Conservation (phyloP, 2,797 vertebrate species). For the Helicolenus hilgendorfi region DNA sequence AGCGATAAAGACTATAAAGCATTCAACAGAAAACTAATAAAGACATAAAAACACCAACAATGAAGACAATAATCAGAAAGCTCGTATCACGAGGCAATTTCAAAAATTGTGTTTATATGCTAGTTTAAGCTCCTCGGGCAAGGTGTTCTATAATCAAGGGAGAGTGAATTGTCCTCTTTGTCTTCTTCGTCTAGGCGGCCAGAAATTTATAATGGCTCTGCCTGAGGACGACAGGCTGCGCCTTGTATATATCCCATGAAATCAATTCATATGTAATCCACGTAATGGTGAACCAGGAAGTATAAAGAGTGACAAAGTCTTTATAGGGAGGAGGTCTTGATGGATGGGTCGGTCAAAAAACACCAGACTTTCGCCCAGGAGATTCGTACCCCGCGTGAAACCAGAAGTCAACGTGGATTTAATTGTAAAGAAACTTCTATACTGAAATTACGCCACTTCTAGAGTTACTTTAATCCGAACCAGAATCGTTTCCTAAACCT, state of each 20-base stretch:
- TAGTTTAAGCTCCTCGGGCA: not conserved
- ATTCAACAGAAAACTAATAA: conserved; percentile 2
- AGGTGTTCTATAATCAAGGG: not conserved
- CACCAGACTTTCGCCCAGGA: too few species aligned
- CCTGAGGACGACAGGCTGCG: not conserved
- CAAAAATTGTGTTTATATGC: not conserved
- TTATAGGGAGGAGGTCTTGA: not conserved
- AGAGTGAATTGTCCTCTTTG: not conserved
- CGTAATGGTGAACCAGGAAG: too few species aligned
- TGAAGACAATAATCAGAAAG: not conserved
- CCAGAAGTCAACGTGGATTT: not conserved
- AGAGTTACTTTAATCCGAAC: not conserved
- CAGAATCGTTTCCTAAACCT: too few species aligned
- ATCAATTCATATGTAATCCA: too few species aligned
- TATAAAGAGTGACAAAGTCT: not conserved
- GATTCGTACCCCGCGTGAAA: not conserved
- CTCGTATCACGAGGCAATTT: not conserved
- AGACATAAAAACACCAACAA: not conserved
- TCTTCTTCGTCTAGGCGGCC: not conserved
- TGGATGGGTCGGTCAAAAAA: not conserved
- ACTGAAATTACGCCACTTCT: fast-evolving
- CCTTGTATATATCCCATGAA: not conserved
- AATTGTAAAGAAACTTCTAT: not conserved
- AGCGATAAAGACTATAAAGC: not conserved
- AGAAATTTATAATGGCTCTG: not conserved